A percentile compares a stretch with the other conserved stretches of the same genome.
These are phyloP conservation scores for Carlito syrichta DNA, from an alignment of 2,113 vertebrate species.

Conservation along the genomic window DNA sequence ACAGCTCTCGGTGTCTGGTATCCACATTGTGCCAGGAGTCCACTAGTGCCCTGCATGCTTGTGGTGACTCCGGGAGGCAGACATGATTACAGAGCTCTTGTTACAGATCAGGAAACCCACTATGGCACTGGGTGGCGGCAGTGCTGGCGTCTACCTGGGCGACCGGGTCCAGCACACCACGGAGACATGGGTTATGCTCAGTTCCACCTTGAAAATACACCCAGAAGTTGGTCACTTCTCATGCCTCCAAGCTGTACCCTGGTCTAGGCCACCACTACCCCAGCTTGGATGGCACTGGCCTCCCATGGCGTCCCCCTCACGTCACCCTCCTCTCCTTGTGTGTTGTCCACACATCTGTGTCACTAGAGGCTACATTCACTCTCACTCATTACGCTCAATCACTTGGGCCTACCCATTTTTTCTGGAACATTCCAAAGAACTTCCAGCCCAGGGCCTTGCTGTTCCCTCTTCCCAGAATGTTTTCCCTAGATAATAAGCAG, in stretches of 20 bases:
- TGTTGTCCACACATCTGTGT: neutral
- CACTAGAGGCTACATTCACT: neutral
- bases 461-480: neutral
- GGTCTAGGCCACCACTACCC: neutral
- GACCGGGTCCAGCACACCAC: too few relatives aligned
- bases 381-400: neutral
- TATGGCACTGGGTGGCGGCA: neutral
- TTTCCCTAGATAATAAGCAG: neutral
- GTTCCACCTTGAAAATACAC: neutral
- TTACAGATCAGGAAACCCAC: neutral
- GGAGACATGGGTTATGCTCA: neutral
- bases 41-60: neutral
- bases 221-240: neutral
- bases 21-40: neutral
- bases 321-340: neutral
- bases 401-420: neutral
- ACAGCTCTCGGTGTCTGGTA: neutral
- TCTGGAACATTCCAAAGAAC: neutral
- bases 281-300: neutral
- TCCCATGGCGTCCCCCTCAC: fast-evolving
- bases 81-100: fast-evolving
- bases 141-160: fast-evolving
- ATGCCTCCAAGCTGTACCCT: fast-evolving
- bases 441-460: neutral
- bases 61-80: neutral